Evolutionary conservation across 2,797 vertebrate genomes (phyloP).

Genomic region (Pantherophis alleghaniensis): DNA sequence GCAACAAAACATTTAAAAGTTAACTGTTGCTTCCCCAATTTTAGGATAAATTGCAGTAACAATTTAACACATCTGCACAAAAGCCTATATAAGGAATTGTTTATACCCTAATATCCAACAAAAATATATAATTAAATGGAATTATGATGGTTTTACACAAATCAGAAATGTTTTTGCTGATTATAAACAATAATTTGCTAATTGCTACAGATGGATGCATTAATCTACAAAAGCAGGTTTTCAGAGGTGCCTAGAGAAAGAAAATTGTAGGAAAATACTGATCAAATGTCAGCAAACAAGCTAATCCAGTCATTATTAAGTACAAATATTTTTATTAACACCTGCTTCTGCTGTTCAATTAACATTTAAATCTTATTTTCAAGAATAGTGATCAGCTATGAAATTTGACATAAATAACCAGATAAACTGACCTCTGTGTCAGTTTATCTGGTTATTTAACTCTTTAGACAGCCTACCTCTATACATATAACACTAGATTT

Average conservation of each 20-base stretch:
- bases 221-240: not conserved
- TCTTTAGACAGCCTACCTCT: not conserved
- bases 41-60: not conserved
- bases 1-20: constrained; percentile 11
- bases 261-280: not conserved
- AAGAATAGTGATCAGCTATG: not conserved
- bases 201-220: not conserved
- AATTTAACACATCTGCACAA: not conserved
- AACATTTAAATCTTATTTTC: not conserved
- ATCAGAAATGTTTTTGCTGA: not conserved
- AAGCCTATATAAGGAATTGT: not conserved
- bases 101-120: not conserved
- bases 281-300: not conserved
- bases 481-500: not conserved
- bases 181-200: not conserved
- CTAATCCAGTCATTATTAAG: not conserved
- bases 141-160: not conserved
- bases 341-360: not conserved
- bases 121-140: not conserved
- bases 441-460: too few species aligned
- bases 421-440: not conserved
- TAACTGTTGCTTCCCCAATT: not conserved
- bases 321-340: not conserved
- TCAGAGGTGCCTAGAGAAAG: too few species aligned
- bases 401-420: not conserved